Percentiles rank a stretch among this genome's conserved stretches.
Evolutionary conservation across 2,797 vertebrate species (phyloP).

Genomic region (Halcyon smyrnensis): DNA sequence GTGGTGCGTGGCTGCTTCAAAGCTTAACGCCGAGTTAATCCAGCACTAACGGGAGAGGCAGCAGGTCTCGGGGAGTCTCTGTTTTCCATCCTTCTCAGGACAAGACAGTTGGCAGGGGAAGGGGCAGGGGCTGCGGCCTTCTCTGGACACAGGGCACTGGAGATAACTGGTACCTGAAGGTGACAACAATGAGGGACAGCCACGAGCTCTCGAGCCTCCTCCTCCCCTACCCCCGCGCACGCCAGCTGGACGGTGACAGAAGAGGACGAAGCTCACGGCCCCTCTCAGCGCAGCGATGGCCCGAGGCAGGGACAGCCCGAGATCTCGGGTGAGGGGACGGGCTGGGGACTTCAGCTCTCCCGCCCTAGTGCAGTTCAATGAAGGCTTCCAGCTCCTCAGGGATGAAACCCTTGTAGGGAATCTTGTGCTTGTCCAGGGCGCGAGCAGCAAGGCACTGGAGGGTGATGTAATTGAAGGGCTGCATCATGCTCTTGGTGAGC

Average conservation of each 20-base stretch:
- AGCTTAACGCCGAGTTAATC: background rate
- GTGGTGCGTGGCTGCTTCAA: conserved; percentile 9
- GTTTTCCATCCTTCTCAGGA: background rate
- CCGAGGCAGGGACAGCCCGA: background rate
- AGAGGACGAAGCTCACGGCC: background rate
- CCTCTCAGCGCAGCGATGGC: background rate
- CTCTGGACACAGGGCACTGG: background rate
- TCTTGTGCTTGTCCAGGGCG: conserved; percentile 91
- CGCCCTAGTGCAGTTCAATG: conserved; percentile 91
- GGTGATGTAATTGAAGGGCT: conserved; percentile 91
- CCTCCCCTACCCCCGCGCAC: background rate
- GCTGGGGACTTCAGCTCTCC: background rate
- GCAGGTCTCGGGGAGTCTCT: background rate
- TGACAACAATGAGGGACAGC: background rate
- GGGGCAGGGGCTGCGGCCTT: background rate
- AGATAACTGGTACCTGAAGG: conserved; percentile 17
- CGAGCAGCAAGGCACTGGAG: conserved; percentile 97
- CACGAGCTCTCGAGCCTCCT: background rate
- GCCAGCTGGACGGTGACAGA: background rate
- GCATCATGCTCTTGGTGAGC: conserved; percentile 86
- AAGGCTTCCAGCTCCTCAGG: conserved; percentile 95
- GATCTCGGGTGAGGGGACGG: background rate
- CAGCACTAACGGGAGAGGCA: background rate
- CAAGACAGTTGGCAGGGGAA: background rate
- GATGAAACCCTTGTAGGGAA: conserved; percentile 94